Conservation (phyloP, 2,888 invertebrate species). For the Eupithecia dodoneata region DNA sequence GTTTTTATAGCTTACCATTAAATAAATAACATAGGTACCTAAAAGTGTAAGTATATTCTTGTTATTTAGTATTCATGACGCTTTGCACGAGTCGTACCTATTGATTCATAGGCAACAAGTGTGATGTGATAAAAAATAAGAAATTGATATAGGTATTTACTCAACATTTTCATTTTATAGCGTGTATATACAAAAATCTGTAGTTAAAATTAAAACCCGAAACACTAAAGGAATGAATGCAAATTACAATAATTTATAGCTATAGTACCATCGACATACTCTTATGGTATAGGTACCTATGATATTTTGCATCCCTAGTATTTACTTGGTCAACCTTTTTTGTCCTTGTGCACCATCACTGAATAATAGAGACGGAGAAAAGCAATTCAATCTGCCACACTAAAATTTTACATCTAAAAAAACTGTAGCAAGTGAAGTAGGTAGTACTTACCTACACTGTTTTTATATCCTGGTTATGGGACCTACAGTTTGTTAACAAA, state of each 20-base stretch:
- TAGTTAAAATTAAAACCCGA: not conserved
- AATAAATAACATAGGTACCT: slow-evolving; percentile 1
- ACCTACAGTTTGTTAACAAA: not conserved
- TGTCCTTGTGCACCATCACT: not conserved
- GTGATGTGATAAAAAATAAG: not conserved
- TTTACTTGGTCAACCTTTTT: not conserved
- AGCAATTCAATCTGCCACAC: not conserved
- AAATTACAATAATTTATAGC: not conserved
- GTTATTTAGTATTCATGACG: not conserved
- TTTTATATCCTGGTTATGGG: not conserved
- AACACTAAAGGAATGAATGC: not conserved
- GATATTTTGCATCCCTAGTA: not conserved
- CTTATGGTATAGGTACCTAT: too few relatives aligned
- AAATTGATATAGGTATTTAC: not conserved
- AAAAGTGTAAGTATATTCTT: not conserved
- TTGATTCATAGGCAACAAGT: not conserved
- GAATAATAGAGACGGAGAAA: not conserved
- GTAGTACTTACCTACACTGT: not conserved
- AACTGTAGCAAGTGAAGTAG: not conserved
- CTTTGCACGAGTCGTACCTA: not conserved
- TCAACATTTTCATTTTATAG: not conserved
- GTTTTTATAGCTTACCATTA: slow-evolving; percentile 33
- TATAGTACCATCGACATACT: not conserved
- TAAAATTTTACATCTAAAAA: not conserved
- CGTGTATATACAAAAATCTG: not conserved